phyloP scores from a whole-genome alignment of 2,888 invertebrate species.

The Disparrhopalites patrizii region DNA sequence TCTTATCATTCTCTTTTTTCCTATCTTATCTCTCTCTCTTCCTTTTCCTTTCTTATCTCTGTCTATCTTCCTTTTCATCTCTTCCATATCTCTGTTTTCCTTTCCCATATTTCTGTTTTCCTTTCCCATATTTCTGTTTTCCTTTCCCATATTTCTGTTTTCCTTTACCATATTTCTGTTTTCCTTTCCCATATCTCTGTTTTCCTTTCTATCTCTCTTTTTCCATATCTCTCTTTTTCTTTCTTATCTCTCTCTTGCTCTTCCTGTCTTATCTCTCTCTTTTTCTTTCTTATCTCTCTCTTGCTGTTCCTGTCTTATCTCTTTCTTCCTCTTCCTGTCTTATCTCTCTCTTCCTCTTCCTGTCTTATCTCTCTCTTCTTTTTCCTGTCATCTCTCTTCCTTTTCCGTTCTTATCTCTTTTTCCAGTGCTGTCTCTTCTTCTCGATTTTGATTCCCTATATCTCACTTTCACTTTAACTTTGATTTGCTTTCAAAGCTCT shows the following conservation, averaged over 20 bases:
- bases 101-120: not conserved
- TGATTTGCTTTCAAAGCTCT: not conserved
- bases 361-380: not conserved
- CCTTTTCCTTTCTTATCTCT: not conserved
- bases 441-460: too few species aligned
- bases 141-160: not conserved
- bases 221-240: conserved; percentile 23
- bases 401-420: not conserved
- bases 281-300: conserved; percentile 3
- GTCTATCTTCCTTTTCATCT: not conserved
- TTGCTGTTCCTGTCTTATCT: not conserved
- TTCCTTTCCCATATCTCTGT: too few species aligned
- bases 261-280: conserved; percentile 21
- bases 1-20: conserved; percentile 6
- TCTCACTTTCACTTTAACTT: too few species aligned
- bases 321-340: not conserved
- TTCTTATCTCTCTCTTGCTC: not conserved
- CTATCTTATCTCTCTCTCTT: conserved; percentile 7
- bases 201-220: not conserved
- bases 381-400: not conserved
- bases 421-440: not conserved
- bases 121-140: not conserved
- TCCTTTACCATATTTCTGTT: not conserved
- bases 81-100: too few species aligned
- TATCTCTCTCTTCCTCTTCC: not conserved